Conservation (phyloP, 2,797 vertebrate genomes). For the Bovichtus variegatus region DNA sequence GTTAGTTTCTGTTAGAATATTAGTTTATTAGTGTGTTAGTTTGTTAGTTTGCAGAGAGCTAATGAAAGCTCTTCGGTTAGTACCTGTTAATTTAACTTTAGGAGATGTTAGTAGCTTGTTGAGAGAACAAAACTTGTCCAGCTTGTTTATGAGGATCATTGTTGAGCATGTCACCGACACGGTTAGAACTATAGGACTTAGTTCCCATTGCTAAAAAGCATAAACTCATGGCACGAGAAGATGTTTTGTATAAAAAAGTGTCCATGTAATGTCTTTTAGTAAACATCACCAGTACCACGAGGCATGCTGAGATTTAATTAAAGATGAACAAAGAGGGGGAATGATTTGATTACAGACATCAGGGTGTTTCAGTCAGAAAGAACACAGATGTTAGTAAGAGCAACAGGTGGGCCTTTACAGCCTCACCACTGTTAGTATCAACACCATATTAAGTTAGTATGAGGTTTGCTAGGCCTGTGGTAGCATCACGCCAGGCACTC, state of each 20-base stretch:
- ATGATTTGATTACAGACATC: background rate
- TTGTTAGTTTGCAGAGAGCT: slow-evolving; percentile 74
- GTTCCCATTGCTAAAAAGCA: slow-evolving; percentile 7
- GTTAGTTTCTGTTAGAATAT: slow-evolving; percentile 73
- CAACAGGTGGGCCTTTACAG: slow-evolving; percentile 36
- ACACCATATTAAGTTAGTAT: slow-evolving; percentile 55
- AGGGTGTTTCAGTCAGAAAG: slow-evolving; percentile 14
- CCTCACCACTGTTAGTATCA: slow-evolving; percentile 59
- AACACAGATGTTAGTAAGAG: slow-evolving; percentile 65
- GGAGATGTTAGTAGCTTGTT: slow-evolving; percentile 55
- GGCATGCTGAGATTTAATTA: slow-evolving; percentile 49
- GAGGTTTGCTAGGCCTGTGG: slow-evolving; percentile 26
- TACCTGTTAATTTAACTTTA: slow-evolving; percentile 45
- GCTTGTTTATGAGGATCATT: slow-evolving; percentile 1
- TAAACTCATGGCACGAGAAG: background rate
- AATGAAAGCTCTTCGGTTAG: slow-evolving; percentile 66
- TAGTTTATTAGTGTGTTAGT: slow-evolving; percentile 83
- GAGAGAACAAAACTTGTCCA: slow-evolving; percentile 1
- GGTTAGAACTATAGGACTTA: background rate
- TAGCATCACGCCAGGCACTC: slow-evolving; percentile 60
- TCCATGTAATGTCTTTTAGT: background rate
- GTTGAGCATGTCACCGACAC: background rate
- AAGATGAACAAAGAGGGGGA: slow-evolving; percentile 19
- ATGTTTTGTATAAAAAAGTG: slow-evolving; percentile 11
- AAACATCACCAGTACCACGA: slow-evolving; percentile 19